phyloP scores from a whole-genome alignment of 2,797 vertebrate genomes.

The Coreius guichenoti region DNA sequence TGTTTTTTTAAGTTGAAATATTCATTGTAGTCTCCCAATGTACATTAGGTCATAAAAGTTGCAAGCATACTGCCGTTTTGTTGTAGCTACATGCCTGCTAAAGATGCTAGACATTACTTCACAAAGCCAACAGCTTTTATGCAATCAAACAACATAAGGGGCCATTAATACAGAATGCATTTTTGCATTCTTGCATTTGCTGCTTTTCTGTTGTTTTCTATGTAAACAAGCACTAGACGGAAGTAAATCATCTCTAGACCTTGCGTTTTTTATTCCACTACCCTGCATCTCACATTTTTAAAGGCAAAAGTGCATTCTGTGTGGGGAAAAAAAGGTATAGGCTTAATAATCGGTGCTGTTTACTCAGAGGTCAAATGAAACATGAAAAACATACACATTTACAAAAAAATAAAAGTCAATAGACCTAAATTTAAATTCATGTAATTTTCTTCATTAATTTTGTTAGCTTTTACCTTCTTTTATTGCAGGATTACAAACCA shows the following conservation, averaged over 20 bases:
- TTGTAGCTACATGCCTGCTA: neutral
- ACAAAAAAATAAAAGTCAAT: neutral
- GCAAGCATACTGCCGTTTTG: neutral
- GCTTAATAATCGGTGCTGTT: neutral
- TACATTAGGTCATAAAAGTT: neutral
- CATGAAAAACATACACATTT: neutral
- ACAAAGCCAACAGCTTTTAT: neutral
- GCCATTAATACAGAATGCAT: neutral
- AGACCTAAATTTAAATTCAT: neutral
- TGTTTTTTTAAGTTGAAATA: neutral
- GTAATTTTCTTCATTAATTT: neutral
- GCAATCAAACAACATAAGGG: neutral
- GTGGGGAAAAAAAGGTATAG: neutral
- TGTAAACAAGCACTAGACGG: neutral
- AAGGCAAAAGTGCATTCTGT: neutral
- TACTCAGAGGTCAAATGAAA: neutral
- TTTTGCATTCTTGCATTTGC: neutral
- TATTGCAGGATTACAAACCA: too few relatives aligned
- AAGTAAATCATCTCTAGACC: too few relatives aligned
- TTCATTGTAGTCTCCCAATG: neutral
- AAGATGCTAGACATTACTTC: neutral
- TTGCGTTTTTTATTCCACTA: neutral
- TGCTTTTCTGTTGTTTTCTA: neutral
- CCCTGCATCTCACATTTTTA: neutral
- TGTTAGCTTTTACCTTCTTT: neutral